Conservation (phyloP, 2,797 vertebrate genomes). For the Gambelia wislizenii region DNA sequence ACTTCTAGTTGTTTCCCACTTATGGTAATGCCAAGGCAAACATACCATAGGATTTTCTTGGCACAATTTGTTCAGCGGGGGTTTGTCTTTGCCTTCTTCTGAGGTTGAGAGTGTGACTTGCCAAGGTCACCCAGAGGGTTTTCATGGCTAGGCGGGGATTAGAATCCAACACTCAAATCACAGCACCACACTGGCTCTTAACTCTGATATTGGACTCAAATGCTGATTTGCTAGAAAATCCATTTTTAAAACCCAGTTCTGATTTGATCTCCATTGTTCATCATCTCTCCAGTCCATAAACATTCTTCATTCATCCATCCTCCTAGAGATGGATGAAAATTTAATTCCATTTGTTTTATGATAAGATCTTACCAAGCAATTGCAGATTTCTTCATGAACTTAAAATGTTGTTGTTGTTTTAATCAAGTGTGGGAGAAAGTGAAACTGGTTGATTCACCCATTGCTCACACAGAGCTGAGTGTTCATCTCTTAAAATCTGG, state of each 20-base stretch:
- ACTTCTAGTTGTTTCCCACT: too few species aligned
- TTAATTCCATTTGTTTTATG: background rate
- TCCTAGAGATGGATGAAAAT: background rate
- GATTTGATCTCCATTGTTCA: conserved; percentile 9
- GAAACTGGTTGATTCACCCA: background rate
- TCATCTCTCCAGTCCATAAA: too few species aligned
- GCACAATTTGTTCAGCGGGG: too few species aligned
- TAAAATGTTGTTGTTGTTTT: too few species aligned
- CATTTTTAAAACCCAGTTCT: background rate
- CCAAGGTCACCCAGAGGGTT: too few species aligned
- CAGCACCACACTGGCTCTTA: background rate
- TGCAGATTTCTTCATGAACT: background rate
- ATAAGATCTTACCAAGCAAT: background rate
- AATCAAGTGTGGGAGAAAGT: background rate
- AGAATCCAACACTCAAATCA: too few species aligned
- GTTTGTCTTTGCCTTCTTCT: too few species aligned
- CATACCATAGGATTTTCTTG: too few species aligned
- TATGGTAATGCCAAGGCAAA: too few species aligned
- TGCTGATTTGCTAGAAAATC: background rate
- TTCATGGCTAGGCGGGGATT: too few species aligned
- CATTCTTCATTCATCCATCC: background rate
- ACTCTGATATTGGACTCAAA: background rate
- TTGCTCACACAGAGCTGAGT: background rate
- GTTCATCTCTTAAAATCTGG: background rate
- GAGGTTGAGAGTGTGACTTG: too few species aligned